phyloP scores from a whole-genome alignment of 2,797 vertebrate genomes.

The Sus cebifrons region DNA sequence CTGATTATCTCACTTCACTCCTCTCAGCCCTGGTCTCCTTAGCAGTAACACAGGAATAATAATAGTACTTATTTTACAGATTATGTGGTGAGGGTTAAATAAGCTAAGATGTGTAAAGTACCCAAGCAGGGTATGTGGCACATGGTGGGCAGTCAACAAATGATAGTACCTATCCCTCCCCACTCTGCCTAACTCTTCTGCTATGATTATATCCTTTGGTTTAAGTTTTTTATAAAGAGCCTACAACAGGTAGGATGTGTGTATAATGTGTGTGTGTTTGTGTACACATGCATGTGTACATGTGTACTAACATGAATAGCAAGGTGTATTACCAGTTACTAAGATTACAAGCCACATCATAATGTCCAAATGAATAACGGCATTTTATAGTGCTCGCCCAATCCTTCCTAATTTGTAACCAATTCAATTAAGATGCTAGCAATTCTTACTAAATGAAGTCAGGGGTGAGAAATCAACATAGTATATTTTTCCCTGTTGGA shows the following conservation, averaged over 20 bases:
- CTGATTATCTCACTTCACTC: conserved; percentile 33
- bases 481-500: background rate
- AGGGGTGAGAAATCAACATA: background rate
- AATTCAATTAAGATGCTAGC: conserved; percentile 38
- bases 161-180: background rate
- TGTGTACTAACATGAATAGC: background rate
- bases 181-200: background rate
- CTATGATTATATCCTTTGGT: background rate
- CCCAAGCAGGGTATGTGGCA: conserved; percentile 14
- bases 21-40: background rate
- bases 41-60: conserved; percentile 44
- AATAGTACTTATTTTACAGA: background rate
- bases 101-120: background rate
- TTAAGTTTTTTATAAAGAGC: background rate
- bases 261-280: background rate
- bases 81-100: conserved; percentile 15
- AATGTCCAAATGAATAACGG: conserved; percentile 32
- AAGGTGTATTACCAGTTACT: conserved; percentile 24
- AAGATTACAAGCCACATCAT: conserved; percentile 11
- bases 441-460: conserved; percentile 6
- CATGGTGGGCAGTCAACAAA: background rate
- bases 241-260: background rate
- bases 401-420: conserved; percentile 11
- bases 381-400: background rate
- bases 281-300: background rate